phyloP scores from a whole-genome alignment of 2,113 vertebrate species.

The Mormoops blainvillei region DNA sequence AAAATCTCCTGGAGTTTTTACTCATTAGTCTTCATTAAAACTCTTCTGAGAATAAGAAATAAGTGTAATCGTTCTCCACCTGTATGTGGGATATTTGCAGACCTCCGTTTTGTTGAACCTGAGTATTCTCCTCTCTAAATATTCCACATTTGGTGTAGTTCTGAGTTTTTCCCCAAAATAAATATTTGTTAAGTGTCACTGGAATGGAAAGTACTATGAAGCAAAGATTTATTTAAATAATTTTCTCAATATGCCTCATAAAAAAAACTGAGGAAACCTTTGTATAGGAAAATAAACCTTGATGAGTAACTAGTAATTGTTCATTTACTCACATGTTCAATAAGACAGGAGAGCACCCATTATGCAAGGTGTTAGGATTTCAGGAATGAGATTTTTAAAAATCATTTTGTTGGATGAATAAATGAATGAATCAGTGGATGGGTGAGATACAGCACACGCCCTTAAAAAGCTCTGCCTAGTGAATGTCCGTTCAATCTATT shows the following conservation, averaged over 20 bases:
- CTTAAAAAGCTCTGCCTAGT: neutral
- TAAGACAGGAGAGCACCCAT: neutral
- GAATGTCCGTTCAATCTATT: neutral
- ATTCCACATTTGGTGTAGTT: neutral
- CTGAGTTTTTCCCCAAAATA: conserved; percentile 1
- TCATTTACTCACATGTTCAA: neutral
- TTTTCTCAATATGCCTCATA: neutral
- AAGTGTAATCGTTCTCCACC: neutral
- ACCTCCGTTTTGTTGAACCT: neutral
- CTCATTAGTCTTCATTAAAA: neutral
- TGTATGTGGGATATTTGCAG: neutral
- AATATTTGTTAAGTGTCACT: neutral
- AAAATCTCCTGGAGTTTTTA: neutral
- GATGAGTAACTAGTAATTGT: neutral
- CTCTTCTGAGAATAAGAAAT: neutral
- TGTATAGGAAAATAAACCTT: neutral
- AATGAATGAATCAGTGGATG: neutral
- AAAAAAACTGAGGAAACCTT: neutral
- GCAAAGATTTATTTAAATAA: neutral
- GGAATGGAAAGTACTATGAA: neutral
- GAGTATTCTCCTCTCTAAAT: neutral
- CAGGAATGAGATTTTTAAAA: conserved; percentile 11
- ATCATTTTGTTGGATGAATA: neutral
- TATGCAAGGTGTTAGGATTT: neutral
- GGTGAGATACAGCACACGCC: neutral